Base-by-base conservation (phyloP, 2,888 invertebrate species). In the Folsomia candida region DNA sequence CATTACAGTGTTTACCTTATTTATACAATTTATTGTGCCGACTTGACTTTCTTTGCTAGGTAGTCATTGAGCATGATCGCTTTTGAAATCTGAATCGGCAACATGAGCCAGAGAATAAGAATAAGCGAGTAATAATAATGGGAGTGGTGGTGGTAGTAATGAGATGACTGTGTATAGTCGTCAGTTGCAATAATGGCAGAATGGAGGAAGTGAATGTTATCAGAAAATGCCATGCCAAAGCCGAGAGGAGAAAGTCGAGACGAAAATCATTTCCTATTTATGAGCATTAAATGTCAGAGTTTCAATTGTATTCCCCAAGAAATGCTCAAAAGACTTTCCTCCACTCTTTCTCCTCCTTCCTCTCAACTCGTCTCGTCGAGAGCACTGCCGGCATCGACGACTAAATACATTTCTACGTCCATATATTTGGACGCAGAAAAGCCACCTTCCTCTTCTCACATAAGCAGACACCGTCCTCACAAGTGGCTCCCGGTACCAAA, bases 101-200 rank as follows among this genome's bases (percentile, higher is more conserved):
- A 47, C n/a, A n/a, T 37, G 37, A 14, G 37, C 37, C 37, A 37
- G 14, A 37, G 37, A n/a, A n/a, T 9, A 47, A 47, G 47, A 54
- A 54, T 54, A 54, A 54, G 54, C 54, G n/a, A 54, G 54, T 54
- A 54, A 54, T 54, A 54, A 54, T 54, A 54, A 54, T 54, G 54
- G 54, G 54, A 54, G 54, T 54, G 54, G 54, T 54, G 54, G 54
- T 54, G 54, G 14, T 14, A 54, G 54, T 54, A 54, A 54, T 54
- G 54, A 54, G 54, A 54, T 54, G 54, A 54, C 54, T 54, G 54
- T 9, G 9, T 47, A 47, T 54, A 54, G 54, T 18, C 54, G 22
- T 37, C 54, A 54, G 54, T 54, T 54, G 54, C n/a, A 54, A 54
- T 54, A 54, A 54, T 54, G 54, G 54, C 54, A 18, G 20, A 20